A percentile compares a stretch with the other conserved stretches of the same genome.
These are phyloP conservation scores for Rhynchonycteris naso DNA, from an alignment of 2,797 vertebrate genomes.

Conservation along the genomic window DNA sequence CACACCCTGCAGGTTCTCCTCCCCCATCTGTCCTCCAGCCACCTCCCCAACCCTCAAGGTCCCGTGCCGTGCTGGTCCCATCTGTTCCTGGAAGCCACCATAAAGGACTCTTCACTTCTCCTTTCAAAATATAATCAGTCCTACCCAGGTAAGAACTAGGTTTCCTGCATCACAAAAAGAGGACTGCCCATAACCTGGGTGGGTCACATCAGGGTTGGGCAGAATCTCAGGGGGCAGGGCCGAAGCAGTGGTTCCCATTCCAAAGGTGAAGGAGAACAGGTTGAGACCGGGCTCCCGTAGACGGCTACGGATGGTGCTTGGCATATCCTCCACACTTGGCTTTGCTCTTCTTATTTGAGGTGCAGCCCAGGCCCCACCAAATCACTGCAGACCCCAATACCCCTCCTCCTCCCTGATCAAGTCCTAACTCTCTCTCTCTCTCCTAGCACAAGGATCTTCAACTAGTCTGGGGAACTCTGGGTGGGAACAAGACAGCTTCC, in stretches of 20 bases:
- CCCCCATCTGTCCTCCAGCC: background rate
- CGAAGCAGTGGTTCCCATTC: background rate
- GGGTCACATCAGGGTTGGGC: background rate
- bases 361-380: background rate
- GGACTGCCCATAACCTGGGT: no score
- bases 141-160: background rate
- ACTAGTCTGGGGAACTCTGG: background rate
- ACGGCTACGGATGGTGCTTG: background rate
- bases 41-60: no score
- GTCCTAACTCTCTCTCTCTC: background rate
- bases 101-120: background rate
- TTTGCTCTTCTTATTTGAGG: no score
- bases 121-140: background rate
- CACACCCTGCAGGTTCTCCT: no score
- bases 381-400: background rate
- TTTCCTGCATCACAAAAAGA: background rate
- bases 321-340: background rate
- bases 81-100: background rate
- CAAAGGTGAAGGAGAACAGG: background rate
- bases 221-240: background rate
- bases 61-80: background rate
- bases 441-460: background rate
- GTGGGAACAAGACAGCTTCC: background rate
- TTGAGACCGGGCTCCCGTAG: background rate
- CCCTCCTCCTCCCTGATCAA: background rate